Conservation (phyloP, 37 sponge, comb jelly and placozoan species). For the Cladorhizidae sp. region DNA sequence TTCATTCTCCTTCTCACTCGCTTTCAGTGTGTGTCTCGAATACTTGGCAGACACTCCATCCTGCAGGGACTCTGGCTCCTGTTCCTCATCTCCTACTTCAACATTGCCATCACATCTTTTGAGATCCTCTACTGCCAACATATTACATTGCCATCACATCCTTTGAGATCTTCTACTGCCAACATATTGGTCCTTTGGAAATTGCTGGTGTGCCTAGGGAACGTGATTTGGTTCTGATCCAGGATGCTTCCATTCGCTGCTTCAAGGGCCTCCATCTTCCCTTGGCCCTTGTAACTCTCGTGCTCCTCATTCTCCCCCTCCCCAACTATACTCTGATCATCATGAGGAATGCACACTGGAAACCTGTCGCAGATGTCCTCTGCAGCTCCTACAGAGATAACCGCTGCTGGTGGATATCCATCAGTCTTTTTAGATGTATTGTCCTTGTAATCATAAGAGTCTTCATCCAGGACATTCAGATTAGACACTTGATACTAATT, state of each 20-base stretch:
- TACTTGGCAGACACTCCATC: slow-evolving; percentile 60
- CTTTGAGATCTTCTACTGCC: slow-evolving; percentile 66
- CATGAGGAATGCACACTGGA: slow-evolving; percentile 33
- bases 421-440: slow-evolving; percentile 36
- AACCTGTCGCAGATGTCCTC: slow-evolving; percentile 73
- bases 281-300: slow-evolving; percentile 26
- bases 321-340: slow-evolving; percentile 40
- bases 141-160: slow-evolving; percentile 42
- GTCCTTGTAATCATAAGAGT: slow-evolving; percentile 60
- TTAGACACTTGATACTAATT: slow-evolving; percentile 48
- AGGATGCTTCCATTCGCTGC: slow-evolving; percentile 65
- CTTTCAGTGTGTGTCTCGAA: slow-evolving; percentile 35
- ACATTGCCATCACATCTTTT: slow-evolving; percentile 59
- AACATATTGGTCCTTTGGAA: slow-evolving; percentile 22
- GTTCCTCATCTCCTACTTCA: slow-evolving; percentile 65
- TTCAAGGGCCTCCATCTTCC: slow-evolving; percentile 52
- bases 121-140: slow-evolving; percentile 54
- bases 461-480: slow-evolving; percentile 35
- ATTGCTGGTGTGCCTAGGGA: no score
- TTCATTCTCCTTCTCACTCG: slow-evolving; percentile 33
- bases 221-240: slow-evolving; percentile 38
- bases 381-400: slow-evolving; percentile 46
- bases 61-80: slow-evolving; percentile 71
- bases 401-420: slow-evolving; percentile 56
- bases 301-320: slow-evolving; percentile 55